Conservation (phyloP, 2,113 vertebrate species). For the Tautogolabrus adspersus region DNA sequence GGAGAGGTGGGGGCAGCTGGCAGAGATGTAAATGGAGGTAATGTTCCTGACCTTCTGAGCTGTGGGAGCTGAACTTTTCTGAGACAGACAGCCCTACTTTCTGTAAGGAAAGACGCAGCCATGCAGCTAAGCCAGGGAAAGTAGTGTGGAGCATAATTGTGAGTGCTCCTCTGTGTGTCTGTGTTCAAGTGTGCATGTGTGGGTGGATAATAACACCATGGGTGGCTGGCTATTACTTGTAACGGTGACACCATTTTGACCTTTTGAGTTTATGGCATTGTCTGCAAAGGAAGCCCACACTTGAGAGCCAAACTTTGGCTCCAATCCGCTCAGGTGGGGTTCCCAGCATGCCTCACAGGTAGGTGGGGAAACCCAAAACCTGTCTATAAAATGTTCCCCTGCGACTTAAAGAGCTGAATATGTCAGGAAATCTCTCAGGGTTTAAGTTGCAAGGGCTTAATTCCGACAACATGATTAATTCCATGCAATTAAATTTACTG, state of each 20-base stretch:
- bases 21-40: constrained; percentile 69
- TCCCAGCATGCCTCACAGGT: constrained; percentile 50
- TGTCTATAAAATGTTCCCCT: constrained; percentile 36
- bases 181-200: constrained; percentile 36
- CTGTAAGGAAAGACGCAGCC: constrained; percentile 65
- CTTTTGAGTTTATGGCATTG: constrained; percentile 55
- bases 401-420: constrained; percentile 53
- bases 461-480: constrained; percentile 68
- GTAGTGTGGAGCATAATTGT: constrained; percentile 30
- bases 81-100: constrained; percentile 55
- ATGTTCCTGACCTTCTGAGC: constrained; percentile 78
- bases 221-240: constrained; percentile 68
- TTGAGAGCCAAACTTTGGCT: constrained; percentile 30
- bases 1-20: constrained; percentile 39
- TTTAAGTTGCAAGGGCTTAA: constrained; percentile 59
- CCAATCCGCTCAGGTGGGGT: constrained; percentile 38
- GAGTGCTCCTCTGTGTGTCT: constrained; percentile 29
- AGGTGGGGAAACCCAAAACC: constrained; percentile 52
- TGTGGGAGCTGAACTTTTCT: constrained; percentile 77
- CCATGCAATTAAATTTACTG: constrained; percentile 72
- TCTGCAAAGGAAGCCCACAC: constrained; percentile 47
- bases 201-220: constrained; percentile 58
- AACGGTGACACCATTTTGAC: constrained; percentile 71
- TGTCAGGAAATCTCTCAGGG: constrained; percentile 39
- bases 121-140: constrained; percentile 48